Base-by-base conservation (phyloP, 2,113 vertebrate genomes). In the Hyaena hyaena region DNA sequence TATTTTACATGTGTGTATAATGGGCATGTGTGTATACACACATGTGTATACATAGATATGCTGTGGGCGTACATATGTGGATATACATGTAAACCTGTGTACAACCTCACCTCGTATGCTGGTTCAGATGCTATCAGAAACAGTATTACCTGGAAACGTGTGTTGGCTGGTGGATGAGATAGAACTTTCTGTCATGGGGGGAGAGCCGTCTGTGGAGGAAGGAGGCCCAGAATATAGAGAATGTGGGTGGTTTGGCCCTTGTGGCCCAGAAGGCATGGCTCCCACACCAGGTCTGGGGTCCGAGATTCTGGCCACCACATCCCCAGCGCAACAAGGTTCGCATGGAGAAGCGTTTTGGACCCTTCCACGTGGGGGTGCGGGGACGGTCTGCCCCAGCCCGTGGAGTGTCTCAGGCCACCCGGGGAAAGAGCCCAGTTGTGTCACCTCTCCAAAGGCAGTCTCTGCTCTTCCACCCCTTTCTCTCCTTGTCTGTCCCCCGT, bases 1-100 rank as follows among this genome's bases (percentile, higher is more conserved):
- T 15, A 23, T 23, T 61, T 61, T 23, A 23, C 65, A 33, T 14
- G 26, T 31, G 24, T 31, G 65, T 66, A 5, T 61, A 61, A 23
- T 17, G 53, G 11, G 16, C 63, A 33, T 12, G 11, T 31, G 24
- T 66, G 65, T 66, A 23, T 23, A 23, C 24, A 23, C 65, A 33
- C 15, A 3, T 6, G 24, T 31, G 28, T 66, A 61, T 61, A 61
- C 21, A 31, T 19, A 31, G 63, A 83, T 83, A 43, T 26, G 35
- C 2, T 14, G 0, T 15, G 58, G 45, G 17, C 12, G 0, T 15
- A 23, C 1, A 0, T 19, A 4, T 71, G 69, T n/a, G 28, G 7
- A 35, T 2, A 21, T 5, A 2, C 45, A 63, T 4, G 24, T 65
- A 48, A 69, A 11, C 17, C 16, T 7, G 14, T 33, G 58, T 19